Evolutionary conservation across 2,888 invertebrate genomes (phyloP), one percentile per base, ranked within the genome.

Genomic region (Acanthacorydalis orientalis): DNA sequence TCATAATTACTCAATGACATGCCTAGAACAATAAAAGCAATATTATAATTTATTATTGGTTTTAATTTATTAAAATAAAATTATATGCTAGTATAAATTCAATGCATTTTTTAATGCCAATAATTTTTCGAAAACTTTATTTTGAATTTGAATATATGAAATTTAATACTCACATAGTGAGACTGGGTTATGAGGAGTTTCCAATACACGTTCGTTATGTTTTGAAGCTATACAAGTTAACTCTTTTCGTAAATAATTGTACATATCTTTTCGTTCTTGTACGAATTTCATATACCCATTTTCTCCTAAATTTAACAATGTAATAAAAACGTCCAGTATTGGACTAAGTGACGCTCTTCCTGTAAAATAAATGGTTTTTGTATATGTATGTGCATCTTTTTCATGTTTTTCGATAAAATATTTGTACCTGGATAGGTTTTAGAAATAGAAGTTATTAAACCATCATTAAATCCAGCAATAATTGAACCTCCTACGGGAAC

Each of bases 401-500:
- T 31, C 12, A 4, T 11, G 3, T 16, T 2, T 2, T 14, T 23
- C 6, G 6, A 23, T 23, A 23, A 23, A 23, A 23, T 23, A 23
- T 6, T 23, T 6, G 6, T 59, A 74, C 78, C 83, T 53, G 83
- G 80, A 67, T 88, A 88, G 54, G 73, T 73, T 62, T 77, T 77
- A 33, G 81, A 75, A 52, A 88, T 75, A 52, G 70, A 64, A 52
- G 76, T 70, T 31, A 85, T 64, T 16, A 76, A 62, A 33, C 64
- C 63, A 52, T 73, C 68, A 58, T 83, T 73, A 60, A 79, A 81
- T 1, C 80, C 78, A 23, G 80, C 83, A 48, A 88, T 76, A 43
- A 85, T 70, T 11, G 85, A 77, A 1, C 87, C 88, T 8, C 88
- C 88, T 2, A 89, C 87, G 11, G 88, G 88, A 23, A 88, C 85